Percentiles rank a stretch among this genome's conserved stretches.
Conservation (phyloP, 2,113 vertebrate genomes). For the Psilopogon haemacephalus region DNA sequence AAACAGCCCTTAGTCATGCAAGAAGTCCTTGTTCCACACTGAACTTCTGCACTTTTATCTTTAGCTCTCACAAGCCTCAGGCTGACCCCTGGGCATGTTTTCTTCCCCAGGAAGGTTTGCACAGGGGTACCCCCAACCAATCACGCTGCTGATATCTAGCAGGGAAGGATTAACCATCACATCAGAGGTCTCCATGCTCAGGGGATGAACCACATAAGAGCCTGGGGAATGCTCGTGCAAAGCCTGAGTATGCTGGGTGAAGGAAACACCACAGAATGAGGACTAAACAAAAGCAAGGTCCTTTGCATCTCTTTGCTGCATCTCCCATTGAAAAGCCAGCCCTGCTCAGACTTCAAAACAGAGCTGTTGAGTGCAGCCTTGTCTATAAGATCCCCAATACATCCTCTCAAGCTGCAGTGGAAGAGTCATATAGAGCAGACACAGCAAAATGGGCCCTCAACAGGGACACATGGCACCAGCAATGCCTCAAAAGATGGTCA, state of each 20-base stretch:
- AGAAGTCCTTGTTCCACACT: background rate
- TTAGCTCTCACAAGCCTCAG: background rate
- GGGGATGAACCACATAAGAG: background rate
- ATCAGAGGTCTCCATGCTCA: fast-evolving
- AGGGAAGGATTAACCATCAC: background rate
- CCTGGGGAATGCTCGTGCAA: background rate
- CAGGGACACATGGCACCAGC: background rate
- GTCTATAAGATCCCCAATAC: background rate
- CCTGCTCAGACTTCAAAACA: background rate
- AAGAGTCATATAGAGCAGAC: background rate
- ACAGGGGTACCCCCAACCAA: background rate
- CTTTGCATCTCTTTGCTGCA: background rate
- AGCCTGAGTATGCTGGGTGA: background rate
- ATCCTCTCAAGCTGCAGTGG: background rate
- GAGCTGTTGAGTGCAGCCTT: background rate
- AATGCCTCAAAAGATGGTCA: background rate
- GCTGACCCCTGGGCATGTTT: fast-evolving
- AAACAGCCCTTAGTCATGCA: background rate
- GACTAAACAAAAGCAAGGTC: background rate
- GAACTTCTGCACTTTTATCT: background rate
- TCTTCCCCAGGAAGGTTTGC: background rate
- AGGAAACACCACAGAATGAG: background rate
- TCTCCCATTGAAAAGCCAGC: background rate
- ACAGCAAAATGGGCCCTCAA: fast-evolving
- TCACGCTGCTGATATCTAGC: background rate